phyloP scores from a whole-genome alignment of 2,113 vertebrate genomes.

The Plecturocebus donacophilus region DNA sequence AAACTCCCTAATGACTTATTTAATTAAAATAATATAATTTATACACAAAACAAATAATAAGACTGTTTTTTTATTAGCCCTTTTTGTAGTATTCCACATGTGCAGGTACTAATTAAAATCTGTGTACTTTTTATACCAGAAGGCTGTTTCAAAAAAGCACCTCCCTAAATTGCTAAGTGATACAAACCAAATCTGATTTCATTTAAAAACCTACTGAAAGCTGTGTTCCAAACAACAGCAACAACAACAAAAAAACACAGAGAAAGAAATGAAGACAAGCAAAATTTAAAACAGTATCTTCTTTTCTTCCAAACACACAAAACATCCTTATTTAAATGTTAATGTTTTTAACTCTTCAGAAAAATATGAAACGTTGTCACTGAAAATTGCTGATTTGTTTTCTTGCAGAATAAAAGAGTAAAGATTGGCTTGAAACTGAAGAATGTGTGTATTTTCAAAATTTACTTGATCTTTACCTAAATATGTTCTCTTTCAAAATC shows the following conservation, averaged over 20 bases:
- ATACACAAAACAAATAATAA: constrained; percentile 54
- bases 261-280: neutral
- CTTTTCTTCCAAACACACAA: neutral
- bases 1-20: constrained; percentile 9
- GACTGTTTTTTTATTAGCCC: constrained; percentile 4
- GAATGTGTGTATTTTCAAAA: neutral
- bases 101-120: constrained; percentile 49
- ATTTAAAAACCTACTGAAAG: constrained; percentile 35
- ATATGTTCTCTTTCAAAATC: constrained; percentile 44
- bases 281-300: constrained; percentile 46
- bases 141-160: constrained; percentile 20
- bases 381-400: constrained; percentile 38
- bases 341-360: constrained; percentile 24
- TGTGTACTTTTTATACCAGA: constrained; percentile 26
- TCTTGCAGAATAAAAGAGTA: constrained; percentile 24
- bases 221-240: neutral
- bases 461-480: neutral
- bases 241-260: neutral
- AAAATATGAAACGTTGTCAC: constrained; percentile 41
- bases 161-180: neutral
- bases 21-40: constrained; percentile 45
- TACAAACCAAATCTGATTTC: constrained; percentile 49
- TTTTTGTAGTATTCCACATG: constrained; percentile 13
- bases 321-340: constrained; percentile 22
- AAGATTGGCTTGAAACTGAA: constrained; percentile 29